Evolutionary conservation across 1,140 invertebrate species (phyloP), one percentile per base, ranked within the genome.

Genomic region (Camponotus floridanus): DNA sequence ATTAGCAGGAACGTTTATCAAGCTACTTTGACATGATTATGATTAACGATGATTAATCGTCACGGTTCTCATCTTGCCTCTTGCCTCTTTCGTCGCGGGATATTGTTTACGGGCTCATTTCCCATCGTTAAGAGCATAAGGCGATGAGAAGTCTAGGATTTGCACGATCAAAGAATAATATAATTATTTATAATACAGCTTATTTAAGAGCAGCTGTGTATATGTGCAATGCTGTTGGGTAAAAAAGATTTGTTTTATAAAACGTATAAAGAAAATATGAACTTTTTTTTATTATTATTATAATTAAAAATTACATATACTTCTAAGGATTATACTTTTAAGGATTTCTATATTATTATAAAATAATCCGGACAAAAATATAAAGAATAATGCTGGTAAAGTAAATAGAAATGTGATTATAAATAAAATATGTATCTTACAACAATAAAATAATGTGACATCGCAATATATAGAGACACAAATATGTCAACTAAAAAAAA

Each of bases 1-100:
- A 83, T 83, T 83, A 83, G 79, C 79, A 73, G 68, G 79, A 83
- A 83, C 79, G 79, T 83, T 83, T 74, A 83, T 83, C 68, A 83
- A 73, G 68, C 42, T 62, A 83, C 71, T 83, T 83, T 83, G 79
- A 83, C 79, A 57, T 83, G 68, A 83, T 83, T 83, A 83, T 74
- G 68, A 83, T 83, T 83, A 83, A 83, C 79, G 79, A 83, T 83
- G 79, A 83, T 83, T 83, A 83, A 83, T 83, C 39, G 51, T 81
- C 68, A 71, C 36, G 31, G 39, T 74, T 74, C 39, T 73, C 79
- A 74, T 31, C 48, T 80, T 70, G 78, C 64, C 55, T 33, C 79
- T 74, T 74, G 79, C 68, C 79, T 73, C 79, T 73, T 81, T 73
- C 57, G 51, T 83, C 79, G 68, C 79, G 39, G 31, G 68, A 9